Percentiles rank a stretch among this genome's conserved stretches.
Conservation (phyloP, 2,888 invertebrate genomes). For the Cantharis flavilabris region DNA sequence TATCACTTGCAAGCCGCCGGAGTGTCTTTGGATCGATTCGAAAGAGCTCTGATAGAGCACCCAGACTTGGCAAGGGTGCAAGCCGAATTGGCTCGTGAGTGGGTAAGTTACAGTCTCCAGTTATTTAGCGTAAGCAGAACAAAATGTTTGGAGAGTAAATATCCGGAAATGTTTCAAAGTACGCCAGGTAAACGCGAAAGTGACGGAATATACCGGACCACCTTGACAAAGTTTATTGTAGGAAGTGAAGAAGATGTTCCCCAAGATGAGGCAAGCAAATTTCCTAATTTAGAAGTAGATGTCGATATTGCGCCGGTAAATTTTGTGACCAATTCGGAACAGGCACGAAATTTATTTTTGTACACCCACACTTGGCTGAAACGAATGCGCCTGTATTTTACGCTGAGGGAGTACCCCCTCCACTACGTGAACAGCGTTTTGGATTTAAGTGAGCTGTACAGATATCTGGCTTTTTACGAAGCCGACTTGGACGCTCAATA, state of each 20-base stretch:
- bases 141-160: slow-evolving; percentile 1
- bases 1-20: slow-evolving; percentile 70
- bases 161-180: slow-evolving; percentile 6
- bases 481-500: slow-evolving; percentile 66
- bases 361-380: slow-evolving; percentile 65
- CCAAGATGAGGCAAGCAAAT: slow-evolving; percentile 18
- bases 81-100: slow-evolving; percentile 60
- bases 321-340: slow-evolving; percentile 53
- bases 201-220: neutral
- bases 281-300: slow-evolving; percentile 38
- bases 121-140: slow-evolving; percentile 60
- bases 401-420: slow-evolving; percentile 62
- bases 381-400: slow-evolving; percentile 63
- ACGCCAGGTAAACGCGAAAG: neutral
- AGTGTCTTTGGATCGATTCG: slow-evolving; percentile 61
- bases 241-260: neutral
- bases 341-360: slow-evolving; percentile 61
- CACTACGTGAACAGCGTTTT: slow-evolving; percentile 64
- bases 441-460: slow-evolving; percentile 68
- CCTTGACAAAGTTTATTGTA: neutral
- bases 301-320: slow-evolving; percentile 41
- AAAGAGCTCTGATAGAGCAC: slow-evolving; percentile 53
- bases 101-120: slow-evolving; percentile 65
- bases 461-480: slow-evolving; percentile 74
- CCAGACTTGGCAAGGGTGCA: slow-evolving; percentile 41